These are phyloP conservation scores for Eupleurogrammus muticus DNA, from an alignment of 2,797 vertebrate species.

Conservation along the genomic window DNA sequence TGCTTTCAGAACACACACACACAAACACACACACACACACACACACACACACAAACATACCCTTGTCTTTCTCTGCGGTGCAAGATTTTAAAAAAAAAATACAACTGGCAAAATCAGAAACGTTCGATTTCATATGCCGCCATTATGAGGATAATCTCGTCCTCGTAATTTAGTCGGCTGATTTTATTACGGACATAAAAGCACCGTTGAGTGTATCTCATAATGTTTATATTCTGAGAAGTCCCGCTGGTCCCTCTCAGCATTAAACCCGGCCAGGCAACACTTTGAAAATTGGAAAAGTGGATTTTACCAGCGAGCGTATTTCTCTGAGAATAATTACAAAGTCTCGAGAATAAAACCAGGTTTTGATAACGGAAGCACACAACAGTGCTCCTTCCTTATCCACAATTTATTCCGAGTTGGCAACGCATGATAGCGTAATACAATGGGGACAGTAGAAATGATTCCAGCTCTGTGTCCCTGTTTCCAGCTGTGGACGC, in stretches of 20 bases:
- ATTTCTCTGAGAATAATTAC: constrained; percentile 54
- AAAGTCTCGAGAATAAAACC: constrained; percentile 56
- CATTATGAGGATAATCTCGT: constrained; percentile 63
- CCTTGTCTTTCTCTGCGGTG: constrained; percentile 9
- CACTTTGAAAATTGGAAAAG: constrained; percentile 45
- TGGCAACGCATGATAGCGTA: constrained; percentile 55
- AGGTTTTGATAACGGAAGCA: constrained; percentile 55
- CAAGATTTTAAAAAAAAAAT: constrained; percentile 10
- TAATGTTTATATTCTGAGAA: constrained; percentile 75
- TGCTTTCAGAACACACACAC: not conserved
- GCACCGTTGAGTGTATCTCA: constrained; percentile 59
- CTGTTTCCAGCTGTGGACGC: constrained; percentile 73
- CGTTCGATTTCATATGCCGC: constrained; percentile 49
- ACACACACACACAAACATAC: constrained; percentile 5
- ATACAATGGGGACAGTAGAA: constrained; percentile 66
- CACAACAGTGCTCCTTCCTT: constrained; percentile 43
- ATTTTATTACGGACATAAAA: constrained; percentile 66
- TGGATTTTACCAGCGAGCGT: constrained; percentile 36
- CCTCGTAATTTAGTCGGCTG: constrained; percentile 62
- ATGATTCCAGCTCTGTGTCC: constrained; percentile 71
- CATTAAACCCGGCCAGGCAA: constrained; percentile 53
- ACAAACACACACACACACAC: not conserved
- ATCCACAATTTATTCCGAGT: constrained; percentile 50
- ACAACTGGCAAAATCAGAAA: constrained; percentile 35
- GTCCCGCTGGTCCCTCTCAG: constrained; percentile 48